A percentile compares a stretch with the other conserved stretches of the same genome.
These are phyloP conservation scores for Gila robusta DNA, from an alignment of 2,797 vertebrate genomes.

Conservation along the genomic window DNA sequence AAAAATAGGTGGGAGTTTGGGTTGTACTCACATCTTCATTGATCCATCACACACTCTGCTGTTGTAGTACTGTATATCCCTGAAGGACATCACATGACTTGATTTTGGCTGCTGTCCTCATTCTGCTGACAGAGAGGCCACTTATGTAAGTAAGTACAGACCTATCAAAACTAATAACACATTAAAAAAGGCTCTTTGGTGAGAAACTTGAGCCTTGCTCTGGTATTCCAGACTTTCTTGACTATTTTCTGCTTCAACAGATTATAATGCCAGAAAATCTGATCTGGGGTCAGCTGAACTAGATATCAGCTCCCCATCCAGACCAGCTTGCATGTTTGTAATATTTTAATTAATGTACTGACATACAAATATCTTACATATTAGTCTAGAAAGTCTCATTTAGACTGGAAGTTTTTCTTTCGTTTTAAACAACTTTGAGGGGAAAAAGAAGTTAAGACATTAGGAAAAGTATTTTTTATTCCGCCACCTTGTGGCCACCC, in stretches of 20 bases:
- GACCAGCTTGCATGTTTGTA: background rate
- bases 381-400: background rate
- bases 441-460: background rate
- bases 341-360: background rate
- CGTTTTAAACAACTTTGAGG: background rate
- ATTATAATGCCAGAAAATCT: background rate
- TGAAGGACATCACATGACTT: constrained; percentile 22
- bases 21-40: constrained; percentile 2
- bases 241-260: background rate
- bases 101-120: constrained; percentile 27
- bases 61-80: background rate
- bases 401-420: background rate
- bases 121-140: constrained; percentile 1
- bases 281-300: background rate
- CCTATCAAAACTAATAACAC: constrained; percentile 16
- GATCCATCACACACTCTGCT: background rate
- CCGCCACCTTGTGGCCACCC: constrained; percentile 13
- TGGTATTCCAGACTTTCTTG: background rate
- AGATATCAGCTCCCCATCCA: background rate
- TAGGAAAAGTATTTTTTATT: background rate
- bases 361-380: background rate
- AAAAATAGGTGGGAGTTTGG: background rate
- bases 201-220: background rate
- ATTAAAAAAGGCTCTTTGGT: background rate
- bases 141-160: constrained; percentile 43